These are phyloP conservation scores for Epinotia nisella DNA, from an alignment of 2,888 invertebrate genomes.

Conservation along the genomic window DNA sequence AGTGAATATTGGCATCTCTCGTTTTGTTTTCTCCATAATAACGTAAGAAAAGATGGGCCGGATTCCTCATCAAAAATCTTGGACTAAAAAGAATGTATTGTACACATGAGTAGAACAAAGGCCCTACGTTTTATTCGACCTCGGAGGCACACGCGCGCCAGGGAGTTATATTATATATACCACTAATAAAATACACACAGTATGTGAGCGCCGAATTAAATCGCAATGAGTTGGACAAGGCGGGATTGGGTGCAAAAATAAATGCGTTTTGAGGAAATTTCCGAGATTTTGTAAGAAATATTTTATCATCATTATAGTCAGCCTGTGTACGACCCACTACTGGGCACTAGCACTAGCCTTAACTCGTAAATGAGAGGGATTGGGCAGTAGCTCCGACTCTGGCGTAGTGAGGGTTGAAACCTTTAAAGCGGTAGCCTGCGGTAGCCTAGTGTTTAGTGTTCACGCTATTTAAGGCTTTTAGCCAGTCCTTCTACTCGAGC, in stretches of 20 bases:
- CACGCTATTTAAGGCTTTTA: no score
- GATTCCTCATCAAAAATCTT: slow-evolving; percentile 3
- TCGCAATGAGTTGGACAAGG: slow-evolving; percentile 31
- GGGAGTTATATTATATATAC: no score
- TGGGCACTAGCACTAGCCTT: no score
- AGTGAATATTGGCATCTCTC: not conserved
- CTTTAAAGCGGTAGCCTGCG: no score
- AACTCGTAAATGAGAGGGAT: no score
- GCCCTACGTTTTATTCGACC: slow-evolving; percentile 3
- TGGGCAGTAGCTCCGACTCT: no score
- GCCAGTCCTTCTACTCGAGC: no score
- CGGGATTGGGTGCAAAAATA: slow-evolving; percentile 2
- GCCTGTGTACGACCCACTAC: no score
- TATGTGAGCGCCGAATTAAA: slow-evolving; percentile 33
- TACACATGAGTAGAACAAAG: slow-evolving; percentile 16
- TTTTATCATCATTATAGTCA: no score
- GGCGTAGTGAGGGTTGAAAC: no score
- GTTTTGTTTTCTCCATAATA: not conserved
- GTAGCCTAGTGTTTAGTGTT: no score
- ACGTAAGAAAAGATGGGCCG: not conserved
- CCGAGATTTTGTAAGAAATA: not conserved
- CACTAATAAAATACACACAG: slow-evolving; percentile 32
- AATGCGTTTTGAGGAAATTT: not conserved
- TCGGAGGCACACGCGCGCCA: no score
- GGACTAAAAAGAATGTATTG: not conserved